Evolutionary conservation across 2,113 vertebrate species (phyloP).

Genomic region (Machaerirhynchus nigripectus): DNA sequence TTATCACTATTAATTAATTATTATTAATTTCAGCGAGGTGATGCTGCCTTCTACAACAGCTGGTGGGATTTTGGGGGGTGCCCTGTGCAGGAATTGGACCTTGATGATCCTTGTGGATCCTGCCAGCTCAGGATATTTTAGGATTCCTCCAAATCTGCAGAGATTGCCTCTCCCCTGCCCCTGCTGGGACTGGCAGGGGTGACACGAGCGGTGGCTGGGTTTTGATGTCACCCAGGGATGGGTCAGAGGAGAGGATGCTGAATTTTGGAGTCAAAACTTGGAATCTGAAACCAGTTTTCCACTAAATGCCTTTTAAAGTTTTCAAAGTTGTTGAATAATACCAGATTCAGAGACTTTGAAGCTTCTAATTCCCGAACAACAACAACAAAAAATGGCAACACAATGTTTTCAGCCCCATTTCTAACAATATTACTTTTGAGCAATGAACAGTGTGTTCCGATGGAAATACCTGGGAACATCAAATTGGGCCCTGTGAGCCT

Average conservation of each 20-base stretch:
- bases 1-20: neutral
- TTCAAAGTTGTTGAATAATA: neutral
- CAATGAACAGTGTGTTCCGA: neutral
- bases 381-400: too few relatives aligned
- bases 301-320: neutral
- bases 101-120: neutral
- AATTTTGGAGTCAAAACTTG: neutral
- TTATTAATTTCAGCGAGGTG: neutral
- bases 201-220: fast-evolving
- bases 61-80: neutral
- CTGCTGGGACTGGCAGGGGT: fast-evolving
- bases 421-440: neutral
- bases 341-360: neutral
- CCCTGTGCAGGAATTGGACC: neutral
- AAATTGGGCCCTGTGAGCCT: neutral
- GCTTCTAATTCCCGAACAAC: neutral
- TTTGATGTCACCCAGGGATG: neutral
- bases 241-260: too few relatives aligned
- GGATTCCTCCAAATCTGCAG: neutral
- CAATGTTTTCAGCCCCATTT: neutral
- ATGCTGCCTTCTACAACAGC: neutral
- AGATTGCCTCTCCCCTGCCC: neutral
- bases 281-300: neutral
- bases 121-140: neutral
- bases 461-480: constrained; percentile 43